These are phyloP conservation scores for Acanthacorydalis orientalis DNA, from an alignment of 2,888 invertebrate species.

Conservation along the genomic window DNA sequence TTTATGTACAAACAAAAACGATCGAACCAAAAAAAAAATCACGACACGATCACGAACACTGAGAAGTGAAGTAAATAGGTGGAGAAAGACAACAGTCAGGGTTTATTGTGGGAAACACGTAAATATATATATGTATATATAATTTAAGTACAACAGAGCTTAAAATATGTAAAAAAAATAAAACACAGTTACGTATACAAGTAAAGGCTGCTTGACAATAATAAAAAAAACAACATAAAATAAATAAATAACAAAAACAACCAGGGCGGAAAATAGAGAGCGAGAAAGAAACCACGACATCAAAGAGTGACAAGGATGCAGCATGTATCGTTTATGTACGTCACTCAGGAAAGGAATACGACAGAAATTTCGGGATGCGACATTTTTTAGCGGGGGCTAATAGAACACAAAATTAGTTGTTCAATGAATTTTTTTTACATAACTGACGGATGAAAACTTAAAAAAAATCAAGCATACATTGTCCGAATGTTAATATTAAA, in stretches of 20 bases:
- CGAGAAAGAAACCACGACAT: constrained; percentile 9
- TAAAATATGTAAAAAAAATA: neutral
- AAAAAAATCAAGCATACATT: neutral
- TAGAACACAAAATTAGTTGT: too few species aligned
- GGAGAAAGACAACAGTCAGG: neutral
- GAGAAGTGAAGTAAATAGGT: neutral
- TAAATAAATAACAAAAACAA: neutral
- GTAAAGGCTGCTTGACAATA: too few species aligned
- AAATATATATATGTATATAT: neutral
- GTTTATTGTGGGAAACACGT: neutral
- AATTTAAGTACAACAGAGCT: too few species aligned
- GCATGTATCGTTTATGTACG: neutral
- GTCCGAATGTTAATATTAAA: too few species aligned
- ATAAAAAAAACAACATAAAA: neutral
- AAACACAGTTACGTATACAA: neutral
- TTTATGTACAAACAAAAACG: neutral
- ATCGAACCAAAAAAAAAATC: neutral
- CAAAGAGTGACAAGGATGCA: constrained; percentile 6
- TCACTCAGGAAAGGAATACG: neutral
- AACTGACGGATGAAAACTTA: neutral
- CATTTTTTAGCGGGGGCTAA: neutral
- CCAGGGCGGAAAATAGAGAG: neutral
- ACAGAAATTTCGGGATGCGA: neutral
- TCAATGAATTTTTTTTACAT: neutral
- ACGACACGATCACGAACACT: constrained; percentile 1